Evolutionary conservation across 2,888 invertebrate genomes (phyloP).

Genomic region (Lasioglossum lativentre): DNA sequence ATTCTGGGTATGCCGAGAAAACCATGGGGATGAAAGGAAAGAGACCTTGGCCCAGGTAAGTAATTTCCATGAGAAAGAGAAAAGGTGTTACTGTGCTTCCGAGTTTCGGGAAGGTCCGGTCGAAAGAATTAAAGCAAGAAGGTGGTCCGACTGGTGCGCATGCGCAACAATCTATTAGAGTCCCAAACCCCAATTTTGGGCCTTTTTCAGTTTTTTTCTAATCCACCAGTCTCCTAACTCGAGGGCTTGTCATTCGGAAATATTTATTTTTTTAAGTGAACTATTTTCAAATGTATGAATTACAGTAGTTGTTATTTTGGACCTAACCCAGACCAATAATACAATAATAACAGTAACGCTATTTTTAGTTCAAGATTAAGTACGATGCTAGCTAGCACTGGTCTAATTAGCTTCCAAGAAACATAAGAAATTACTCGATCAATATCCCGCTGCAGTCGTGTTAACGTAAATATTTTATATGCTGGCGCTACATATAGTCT

Average conservation of each 20-base stretch:
- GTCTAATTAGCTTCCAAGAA: constrained; percentile 21
- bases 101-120: constrained; percentile 20
- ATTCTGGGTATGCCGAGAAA: background rate
- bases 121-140: constrained; percentile 52
- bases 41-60: constrained; percentile 52
- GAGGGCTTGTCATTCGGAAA: background rate
- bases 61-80: constrained; percentile 66
- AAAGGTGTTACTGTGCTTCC: constrained; percentile 52
- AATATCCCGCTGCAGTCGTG: constrained; percentile 32
- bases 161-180: constrained; percentile 34
- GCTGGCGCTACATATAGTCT: background rate
- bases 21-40: background rate
- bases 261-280: background rate
- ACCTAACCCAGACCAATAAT: background rate
- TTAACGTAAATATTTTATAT: constrained; percentile 21
- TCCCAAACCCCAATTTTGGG: background rate
- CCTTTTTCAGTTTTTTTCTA: background rate
- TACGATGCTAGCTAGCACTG: background rate
- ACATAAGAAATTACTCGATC: constrained; percentile 39
- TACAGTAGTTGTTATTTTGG: too few species aligned
- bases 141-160: background rate
- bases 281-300: background rate
- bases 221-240: background rate
- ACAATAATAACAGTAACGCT: background rate
- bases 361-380: background rate